A percentile compares a stretch with the other conserved stretches of the same genome.
Evolutionary conservation across 2,797 vertebrate genomes (phyloP).

Genomic region (Sebastes variabilis): DNA sequence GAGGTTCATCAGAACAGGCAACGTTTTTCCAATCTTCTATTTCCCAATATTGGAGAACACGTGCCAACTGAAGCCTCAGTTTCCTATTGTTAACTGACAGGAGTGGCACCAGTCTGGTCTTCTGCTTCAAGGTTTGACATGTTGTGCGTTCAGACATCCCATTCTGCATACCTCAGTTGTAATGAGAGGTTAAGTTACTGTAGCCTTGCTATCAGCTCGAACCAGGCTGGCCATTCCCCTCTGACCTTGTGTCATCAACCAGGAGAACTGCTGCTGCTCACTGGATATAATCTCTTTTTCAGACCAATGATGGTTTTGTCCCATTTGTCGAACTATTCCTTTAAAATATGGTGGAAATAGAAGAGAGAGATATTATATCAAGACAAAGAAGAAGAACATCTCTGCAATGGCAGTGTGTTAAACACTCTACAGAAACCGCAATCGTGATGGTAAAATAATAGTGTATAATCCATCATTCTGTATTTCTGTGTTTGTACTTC

Average conservation of each 20-base stretch:
- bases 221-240: neutral
- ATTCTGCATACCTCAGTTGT: neutral
- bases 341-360: neutral
- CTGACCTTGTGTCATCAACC: neutral
- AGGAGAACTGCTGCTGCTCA: neutral
- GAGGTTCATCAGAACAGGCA: too few relatives aligned
- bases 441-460: constrained; percentile 31
- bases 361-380: neutral
- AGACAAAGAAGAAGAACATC: neutral
- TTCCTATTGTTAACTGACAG: neutral
- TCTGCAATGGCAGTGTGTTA: constrained; percentile 1
- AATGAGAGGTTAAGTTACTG: neutral
- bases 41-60: too few relatives aligned
- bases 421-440: neutral
- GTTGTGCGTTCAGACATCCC: neutral
- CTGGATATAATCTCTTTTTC: neutral
- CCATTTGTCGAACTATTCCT: neutral
- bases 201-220: neutral
- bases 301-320: neutral
- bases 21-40: too few relatives aligned
- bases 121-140: neutral
- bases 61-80: too few relatives aligned
- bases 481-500: constrained; percentile 35
- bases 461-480: constrained; percentile 33
- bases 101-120: neutral